phyloP scores from a whole-genome alignment of 2,113 vertebrate genomes.

The Sinocyclocheilus anshuiensis region DNA sequence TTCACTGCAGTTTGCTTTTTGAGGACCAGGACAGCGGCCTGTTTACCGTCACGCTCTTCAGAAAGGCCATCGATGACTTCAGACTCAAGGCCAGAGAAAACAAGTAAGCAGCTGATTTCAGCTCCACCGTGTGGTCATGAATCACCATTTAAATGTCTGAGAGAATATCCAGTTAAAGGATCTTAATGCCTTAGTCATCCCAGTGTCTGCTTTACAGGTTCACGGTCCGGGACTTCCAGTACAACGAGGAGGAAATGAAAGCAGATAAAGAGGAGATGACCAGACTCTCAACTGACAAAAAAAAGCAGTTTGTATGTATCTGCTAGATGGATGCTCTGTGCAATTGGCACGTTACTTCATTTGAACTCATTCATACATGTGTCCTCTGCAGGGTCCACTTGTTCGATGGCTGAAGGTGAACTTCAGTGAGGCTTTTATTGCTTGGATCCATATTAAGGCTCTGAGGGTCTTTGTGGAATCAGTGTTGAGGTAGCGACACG shows the following conservation, averaged over 20 bases:
- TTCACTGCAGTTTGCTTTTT: conserved; percentile 82
- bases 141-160: too few relatives aligned
- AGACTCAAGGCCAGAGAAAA: conserved; percentile 96
- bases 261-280: conserved; percentile 99
- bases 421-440: conserved; percentile 99
- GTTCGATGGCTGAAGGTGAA: conserved; percentile 99
- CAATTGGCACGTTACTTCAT: neutral
- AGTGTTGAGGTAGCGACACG: conserved; percentile 79
- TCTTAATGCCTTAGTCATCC: too few relatives aligned
- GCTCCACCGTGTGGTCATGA: too few relatives aligned
- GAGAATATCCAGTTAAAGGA: too few relatives aligned
- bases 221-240: conserved; percentile 95
- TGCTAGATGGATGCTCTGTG: neutral
- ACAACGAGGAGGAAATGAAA: conserved; percentile 98
- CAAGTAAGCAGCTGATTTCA: conserved; percentile 79
- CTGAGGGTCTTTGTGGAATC: conserved; percentile 97
- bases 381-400: conserved; percentile 85
- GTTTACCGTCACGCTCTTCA: conserved; percentile 94
- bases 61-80: conserved; percentile 97
- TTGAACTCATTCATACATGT: neutral
- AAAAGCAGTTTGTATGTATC: conserved; percentile 93
- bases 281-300: conserved; percentile 95
- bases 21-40: conserved; percentile 96
- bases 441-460: conserved; percentile 98
- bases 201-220: conserved; percentile 77